Evolutionary conservation across 1,140 invertebrate species (phyloP).

Genomic region (Zaprionus africanus): DNA sequence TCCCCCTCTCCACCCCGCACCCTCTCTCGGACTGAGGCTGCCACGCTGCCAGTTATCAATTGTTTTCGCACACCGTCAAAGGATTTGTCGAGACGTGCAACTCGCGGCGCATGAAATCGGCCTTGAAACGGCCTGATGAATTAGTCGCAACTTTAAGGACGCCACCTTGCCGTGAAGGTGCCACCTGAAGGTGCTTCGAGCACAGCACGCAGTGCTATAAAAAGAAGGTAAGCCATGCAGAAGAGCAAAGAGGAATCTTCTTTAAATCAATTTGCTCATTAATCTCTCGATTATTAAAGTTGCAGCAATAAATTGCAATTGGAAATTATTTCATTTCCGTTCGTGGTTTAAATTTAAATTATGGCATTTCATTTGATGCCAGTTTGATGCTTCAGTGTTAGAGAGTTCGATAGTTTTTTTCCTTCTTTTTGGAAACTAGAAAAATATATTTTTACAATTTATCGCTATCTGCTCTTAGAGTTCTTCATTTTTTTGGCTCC

Average conservation of each 20-base stretch:
- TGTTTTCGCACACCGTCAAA: conserved; percentile 41
- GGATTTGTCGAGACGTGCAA: conserved; percentile 56
- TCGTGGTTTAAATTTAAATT: too few species aligned
- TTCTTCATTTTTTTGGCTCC: not conserved
- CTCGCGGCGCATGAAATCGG: conserved; percentile 40
- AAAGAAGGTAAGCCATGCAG: not conserved
- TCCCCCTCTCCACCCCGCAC: not conserved
- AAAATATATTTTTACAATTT: not conserved
- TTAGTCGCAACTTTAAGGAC: conserved; percentile 32
- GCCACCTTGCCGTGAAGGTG: not conserved
- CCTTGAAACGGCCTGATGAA: conserved; percentile 16
- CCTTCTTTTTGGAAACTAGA: not conserved
- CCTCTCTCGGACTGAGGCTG: not conserved
- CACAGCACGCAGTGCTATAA: not conserved
- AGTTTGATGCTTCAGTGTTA: not conserved
- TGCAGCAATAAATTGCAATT: not conserved
- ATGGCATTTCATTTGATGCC: not conserved
- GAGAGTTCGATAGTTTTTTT: not conserved
- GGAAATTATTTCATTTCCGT: too few species aligned
- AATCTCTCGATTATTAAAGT: not conserved
- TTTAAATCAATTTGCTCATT: not conserved
- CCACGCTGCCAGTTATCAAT: conserved; percentile 31
- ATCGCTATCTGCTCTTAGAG: not conserved
- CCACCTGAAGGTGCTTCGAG: not conserved
- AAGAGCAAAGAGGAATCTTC: not conserved